Evolutionary conservation across 2,797 vertebrate genomes (phyloP).

Genomic region (Channallabes apus): DNA sequence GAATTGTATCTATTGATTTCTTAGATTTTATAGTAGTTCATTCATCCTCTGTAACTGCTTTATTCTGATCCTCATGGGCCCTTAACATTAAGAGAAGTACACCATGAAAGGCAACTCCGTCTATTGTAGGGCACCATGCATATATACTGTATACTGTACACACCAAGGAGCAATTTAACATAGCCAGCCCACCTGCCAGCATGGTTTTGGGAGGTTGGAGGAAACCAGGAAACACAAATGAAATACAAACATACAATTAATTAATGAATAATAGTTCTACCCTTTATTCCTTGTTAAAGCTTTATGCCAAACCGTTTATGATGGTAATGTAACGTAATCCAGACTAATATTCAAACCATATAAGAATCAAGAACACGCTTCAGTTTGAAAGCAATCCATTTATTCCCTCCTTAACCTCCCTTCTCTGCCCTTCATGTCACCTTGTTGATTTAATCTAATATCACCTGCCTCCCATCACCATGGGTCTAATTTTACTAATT

Average conservation of each 20-base stretch:
- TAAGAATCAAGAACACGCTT: not conserved
- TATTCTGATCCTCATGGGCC: not conserved
- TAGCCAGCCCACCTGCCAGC: not conserved
- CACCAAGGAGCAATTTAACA: not conserved
- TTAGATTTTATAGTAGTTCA: not conserved
- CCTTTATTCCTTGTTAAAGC: not conserved
- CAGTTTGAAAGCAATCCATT: not conserved
- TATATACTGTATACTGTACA: not conserved
- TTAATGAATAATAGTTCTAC: not conserved
- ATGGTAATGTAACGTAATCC: not conserved
- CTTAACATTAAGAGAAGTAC: not conserved
- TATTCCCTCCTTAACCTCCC: constrained; percentile 16
- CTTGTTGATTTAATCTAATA: constrained; percentile 45
- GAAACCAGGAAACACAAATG: not conserved
- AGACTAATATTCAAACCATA: not conserved
- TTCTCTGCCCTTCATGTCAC: constrained; percentile 25
- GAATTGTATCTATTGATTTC: not conserved
- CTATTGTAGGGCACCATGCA: not conserved
- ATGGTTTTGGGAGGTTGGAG: not conserved
- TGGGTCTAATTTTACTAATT: constrained; percentile 51
- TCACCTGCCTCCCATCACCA: constrained; percentile 45
- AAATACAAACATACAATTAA: not conserved
- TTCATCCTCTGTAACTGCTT: not conserved
- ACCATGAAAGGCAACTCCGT: not conserved
- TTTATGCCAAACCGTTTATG: not conserved